phyloP scores from a whole-genome alignment of 1,140 invertebrate genomes.

The Prorops nasuta region DNA sequence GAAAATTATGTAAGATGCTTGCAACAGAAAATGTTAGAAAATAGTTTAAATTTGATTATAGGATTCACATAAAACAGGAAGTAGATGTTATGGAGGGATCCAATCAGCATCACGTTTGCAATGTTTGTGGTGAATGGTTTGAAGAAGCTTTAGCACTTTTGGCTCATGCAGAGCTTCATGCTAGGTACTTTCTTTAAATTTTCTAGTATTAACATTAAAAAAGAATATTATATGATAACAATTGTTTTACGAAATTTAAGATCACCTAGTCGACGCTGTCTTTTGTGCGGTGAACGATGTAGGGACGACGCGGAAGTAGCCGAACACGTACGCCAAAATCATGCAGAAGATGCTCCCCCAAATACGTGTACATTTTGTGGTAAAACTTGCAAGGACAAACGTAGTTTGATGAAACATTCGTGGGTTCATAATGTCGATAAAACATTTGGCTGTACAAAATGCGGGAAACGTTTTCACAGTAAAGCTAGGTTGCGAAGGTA shows the following conservation, averaged over 20 bases:
- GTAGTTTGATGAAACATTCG: slow-evolving; percentile 67
- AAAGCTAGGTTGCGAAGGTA: slow-evolving; percentile 61
- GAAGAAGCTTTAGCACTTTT: slow-evolving; percentile 70
- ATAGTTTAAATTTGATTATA: slow-evolving; percentile 16
- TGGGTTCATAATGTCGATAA: slow-evolving; percentile 64
- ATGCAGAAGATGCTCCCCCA: slow-evolving; percentile 59
- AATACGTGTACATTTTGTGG: slow-evolving; percentile 63
- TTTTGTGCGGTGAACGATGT: slow-evolving; percentile 66
- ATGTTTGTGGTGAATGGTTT: slow-evolving; percentile 74
- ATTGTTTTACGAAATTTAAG: slow-evolving; percentile 16
- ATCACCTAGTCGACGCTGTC: slow-evolving; percentile 58
- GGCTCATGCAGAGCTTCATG: slow-evolving; percentile 74
- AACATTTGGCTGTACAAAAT: slow-evolving; percentile 63
- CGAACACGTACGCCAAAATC: slow-evolving; percentile 60
- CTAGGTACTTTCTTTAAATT: slow-evolving; percentile 50
- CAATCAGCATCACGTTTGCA: slow-evolving; percentile 64
- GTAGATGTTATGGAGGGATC: slow-evolving; percentile 51
- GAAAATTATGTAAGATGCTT: neutral
- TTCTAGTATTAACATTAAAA: neutral
- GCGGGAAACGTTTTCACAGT: slow-evolving; percentile 70
- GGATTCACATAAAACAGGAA: slow-evolving; percentile 57
- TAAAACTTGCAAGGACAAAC: slow-evolving; percentile 66
- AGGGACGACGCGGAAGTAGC: slow-evolving; percentile 58
- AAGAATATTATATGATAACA: neutral
- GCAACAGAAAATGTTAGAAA: neutral